Percentiles rank a stretch among this genome's conserved stretches.
phyloP scores from a whole-genome alignment of 1,140 invertebrate species.

The Macrosteles quadrilineatus region DNA sequence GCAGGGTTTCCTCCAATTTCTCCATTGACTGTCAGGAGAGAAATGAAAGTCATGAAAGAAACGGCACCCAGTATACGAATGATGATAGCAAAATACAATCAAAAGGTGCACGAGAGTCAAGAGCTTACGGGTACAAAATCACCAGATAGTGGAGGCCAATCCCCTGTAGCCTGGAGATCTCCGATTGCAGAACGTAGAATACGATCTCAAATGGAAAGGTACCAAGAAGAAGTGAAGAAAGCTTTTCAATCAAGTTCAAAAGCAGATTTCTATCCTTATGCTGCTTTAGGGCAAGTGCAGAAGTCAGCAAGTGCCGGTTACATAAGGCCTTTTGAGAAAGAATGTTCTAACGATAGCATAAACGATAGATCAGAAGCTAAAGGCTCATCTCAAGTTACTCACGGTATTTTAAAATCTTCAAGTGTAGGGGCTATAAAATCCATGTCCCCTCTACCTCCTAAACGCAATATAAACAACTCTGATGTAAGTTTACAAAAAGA shows the following conservation, averaged over 20 bases:
- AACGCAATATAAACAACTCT: slow-evolving; percentile 8
- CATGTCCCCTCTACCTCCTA: slow-evolving; percentile 37
- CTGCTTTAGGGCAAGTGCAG: slow-evolving; percentile 50
- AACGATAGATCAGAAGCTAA: slow-evolving; percentile 34
- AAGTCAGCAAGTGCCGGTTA: slow-evolving; percentile 60
- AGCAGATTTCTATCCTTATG: slow-evolving; percentile 2
- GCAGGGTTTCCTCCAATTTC: slow-evolving; percentile 37
- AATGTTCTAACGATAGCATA: slow-evolving; percentile 19
- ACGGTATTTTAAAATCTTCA: slow-evolving; percentile 46
- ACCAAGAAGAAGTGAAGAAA: slow-evolving; percentile 54
- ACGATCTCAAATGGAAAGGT: slow-evolving; percentile 57
- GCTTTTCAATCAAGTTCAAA: slow-evolving; percentile 31
- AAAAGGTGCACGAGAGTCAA: slow-evolving; percentile 45
- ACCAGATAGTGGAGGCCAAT: slow-evolving; percentile 58
- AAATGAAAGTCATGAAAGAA: slow-evolving; percentile 52
- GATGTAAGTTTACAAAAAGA: not conserved
- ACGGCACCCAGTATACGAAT: slow-evolving; percentile 64
- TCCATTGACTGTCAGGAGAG: slow-evolving; percentile 36
- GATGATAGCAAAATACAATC: slow-evolving; percentile 67
- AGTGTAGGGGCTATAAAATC: slow-evolving; percentile 48
- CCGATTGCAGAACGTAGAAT: slow-evolving; percentile 58
- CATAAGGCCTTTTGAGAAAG: slow-evolving; percentile 40
- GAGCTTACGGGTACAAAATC: slow-evolving; percentile 46
- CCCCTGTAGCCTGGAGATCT: slow-evolving; percentile 60
- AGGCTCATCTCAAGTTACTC: slow-evolving; percentile 10